Base-by-base conservation (phyloP, 2,888 invertebrate genomes). In the Bhutanitis thaidina region DNA sequence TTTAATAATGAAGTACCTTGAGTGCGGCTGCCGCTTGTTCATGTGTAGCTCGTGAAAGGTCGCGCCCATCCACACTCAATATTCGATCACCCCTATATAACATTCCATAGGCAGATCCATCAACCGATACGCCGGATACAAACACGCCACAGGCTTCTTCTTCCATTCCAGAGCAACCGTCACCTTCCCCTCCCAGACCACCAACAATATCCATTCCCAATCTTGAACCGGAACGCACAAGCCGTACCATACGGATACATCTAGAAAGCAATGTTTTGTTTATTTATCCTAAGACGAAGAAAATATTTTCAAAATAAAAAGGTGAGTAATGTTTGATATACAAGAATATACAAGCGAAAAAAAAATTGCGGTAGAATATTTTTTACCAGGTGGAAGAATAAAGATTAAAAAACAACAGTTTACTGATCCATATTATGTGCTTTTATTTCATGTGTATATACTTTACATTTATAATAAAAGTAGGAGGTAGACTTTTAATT, bases 11-110 rank as follows among this genome's bases (percentile, higher is more conserved):
- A 39, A 9, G 9, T 68, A 90, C 90, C 84, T 90, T 90, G 35
- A 90, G 64, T 5, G 90, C 93, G 53, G 94, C 93, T 1, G 96
- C 95, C 0, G 95, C 95, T 66, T 93, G 91, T 67, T 95, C 95
- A 70, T 95, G 95, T 37, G 94, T 94, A 1, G 95, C 94, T 55
- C 92, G 90, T 3, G 93, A 89, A 38, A 96, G 79, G 72, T 95
- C 94, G 16, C 92, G 82, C 13, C 94, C 94, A 73, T 94, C 94
- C 9, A 95, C 95, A 71, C 93, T 93, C 44, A 94, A 77, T 68
- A 94, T 94, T 56, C 93, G 87, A 71, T 94, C 94, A 7, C 94
- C 94, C 56, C 93, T 91, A 77, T 94, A 90, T 34, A 92, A 67
- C 77, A 89, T 84, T 3, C 90, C 90, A 38, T 78, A 82, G 0